Conservation (phyloP, 2,797 vertebrate genomes). For the Fundulus diaphanus region DNA sequence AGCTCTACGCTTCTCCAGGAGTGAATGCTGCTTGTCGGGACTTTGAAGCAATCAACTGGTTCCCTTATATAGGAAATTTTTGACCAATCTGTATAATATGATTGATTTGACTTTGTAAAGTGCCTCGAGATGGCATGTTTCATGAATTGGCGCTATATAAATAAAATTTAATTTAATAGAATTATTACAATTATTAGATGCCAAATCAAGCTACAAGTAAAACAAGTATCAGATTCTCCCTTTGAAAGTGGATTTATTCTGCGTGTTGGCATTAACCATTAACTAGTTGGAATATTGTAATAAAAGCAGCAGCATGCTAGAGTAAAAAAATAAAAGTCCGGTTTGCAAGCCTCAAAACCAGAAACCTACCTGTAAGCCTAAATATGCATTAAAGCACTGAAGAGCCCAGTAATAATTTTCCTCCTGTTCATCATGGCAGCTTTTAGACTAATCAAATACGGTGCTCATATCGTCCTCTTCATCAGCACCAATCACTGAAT, state of each 20-base stretch:
- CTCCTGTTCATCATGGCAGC: not conserved
- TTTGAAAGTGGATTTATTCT: not conserved
- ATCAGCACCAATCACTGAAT: constrained; percentile 12
- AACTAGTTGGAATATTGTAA: not conserved
- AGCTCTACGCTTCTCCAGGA: too few species aligned
- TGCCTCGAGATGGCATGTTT: too few species aligned
- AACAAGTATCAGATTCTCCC: not conserved
- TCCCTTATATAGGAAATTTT: too few species aligned
- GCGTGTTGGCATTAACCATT: not conserved
- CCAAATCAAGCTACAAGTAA: not conserved
- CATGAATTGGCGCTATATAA: too few species aligned
- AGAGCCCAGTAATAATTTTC: not conserved
- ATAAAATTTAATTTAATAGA: too few species aligned
- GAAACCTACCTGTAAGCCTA: not conserved
- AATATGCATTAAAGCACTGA: not conserved
- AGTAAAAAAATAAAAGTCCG: not conserved
- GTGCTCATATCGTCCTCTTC: constrained; percentile 1
- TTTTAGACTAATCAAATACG: constrained; percentile 8
- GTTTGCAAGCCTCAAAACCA: not conserved
- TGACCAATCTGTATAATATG: too few species aligned
- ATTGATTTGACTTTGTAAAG: too few species aligned
- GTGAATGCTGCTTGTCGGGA: too few species aligned
- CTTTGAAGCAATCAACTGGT: too few species aligned
- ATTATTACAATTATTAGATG: not conserved
- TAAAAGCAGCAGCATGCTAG: constrained; percentile 5